Evolutionary conservation across 2,888 invertebrate genomes (phyloP).

Genomic region (Blera fallax): DNA sequence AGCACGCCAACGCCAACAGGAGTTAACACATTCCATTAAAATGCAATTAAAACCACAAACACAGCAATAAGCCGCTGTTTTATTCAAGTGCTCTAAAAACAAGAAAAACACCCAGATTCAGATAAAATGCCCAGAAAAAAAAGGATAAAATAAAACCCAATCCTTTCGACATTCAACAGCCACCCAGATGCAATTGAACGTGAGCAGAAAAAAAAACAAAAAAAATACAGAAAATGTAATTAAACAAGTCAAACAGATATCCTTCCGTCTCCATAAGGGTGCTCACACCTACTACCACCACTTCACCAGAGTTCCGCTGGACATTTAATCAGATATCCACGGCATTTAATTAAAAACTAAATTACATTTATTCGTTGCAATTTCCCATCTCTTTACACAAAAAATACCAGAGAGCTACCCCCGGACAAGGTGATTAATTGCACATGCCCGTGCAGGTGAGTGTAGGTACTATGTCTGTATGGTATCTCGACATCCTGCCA

Average conservation of each 20-base stretch:
- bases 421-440: conserved; percentile 67
- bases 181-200: conserved; percentile 58
- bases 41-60: conserved; percentile 11
- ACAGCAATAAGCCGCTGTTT: background rate
- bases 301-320: conserved; percentile 35
- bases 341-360: conserved; percentile 73
- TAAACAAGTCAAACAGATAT: conserved; percentile 72
- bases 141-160: background rate
- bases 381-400: conserved; percentile 13
- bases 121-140: background rate
- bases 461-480: background rate
- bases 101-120: background rate
- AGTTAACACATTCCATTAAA: background rate
- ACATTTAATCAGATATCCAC: conserved; percentile 71
- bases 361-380: conserved; percentile 70
- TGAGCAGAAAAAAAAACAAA: background rate
- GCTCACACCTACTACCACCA: background rate
- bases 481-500: conserved; percentile 55
- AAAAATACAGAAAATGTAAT: conserved; percentile 68
- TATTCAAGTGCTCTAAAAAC: background rate
- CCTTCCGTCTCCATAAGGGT: conserved; percentile 25
- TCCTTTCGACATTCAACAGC: conserved; percentile 29
- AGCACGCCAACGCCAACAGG: no score
- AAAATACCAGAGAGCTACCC: conserved; percentile 24
- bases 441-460: conserved; percentile 19